A percentile compares a stretch with the other conserved stretches of the same genome.
Conservation (phyloP, 2,797 vertebrate genomes). For the Sebastes diploproa region DNA sequence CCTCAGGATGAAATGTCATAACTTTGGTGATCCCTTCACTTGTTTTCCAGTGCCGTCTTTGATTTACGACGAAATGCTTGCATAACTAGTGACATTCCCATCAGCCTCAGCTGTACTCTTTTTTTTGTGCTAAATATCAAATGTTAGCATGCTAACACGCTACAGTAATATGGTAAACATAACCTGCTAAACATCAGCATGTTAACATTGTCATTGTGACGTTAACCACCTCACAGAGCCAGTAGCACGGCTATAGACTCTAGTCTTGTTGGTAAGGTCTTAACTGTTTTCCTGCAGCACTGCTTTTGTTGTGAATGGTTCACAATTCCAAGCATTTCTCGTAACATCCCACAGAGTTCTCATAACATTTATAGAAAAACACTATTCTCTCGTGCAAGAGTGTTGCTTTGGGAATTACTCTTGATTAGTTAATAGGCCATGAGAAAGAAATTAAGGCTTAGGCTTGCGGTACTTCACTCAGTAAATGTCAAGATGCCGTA, state of each 20-base stretch:
- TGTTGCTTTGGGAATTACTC: neutral
- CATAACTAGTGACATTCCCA: neutral
- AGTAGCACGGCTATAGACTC: neutral
- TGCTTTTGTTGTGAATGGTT: neutral
- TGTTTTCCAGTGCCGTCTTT: neutral
- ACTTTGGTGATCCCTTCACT: neutral
- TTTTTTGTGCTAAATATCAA: neutral
- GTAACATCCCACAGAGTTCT: neutral
- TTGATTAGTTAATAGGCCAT: conserved; percentile 7
- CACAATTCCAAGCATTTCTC: neutral
- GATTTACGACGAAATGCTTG: neutral
- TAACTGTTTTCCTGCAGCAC: neutral
- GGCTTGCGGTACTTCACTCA: neutral
- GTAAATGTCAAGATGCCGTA: conserved; percentile 32
- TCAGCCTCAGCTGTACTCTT: neutral
- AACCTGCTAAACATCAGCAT: neutral
- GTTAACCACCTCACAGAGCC: neutral
- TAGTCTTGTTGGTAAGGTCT: neutral
- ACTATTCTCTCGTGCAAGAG: neutral
- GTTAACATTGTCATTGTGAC: neutral
- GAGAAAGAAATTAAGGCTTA: conserved; percentile 16
- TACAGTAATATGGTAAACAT: neutral
- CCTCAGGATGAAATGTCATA: neutral
- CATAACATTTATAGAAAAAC: conserved; percentile 3
- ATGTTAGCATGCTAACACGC: neutral